phyloP scores from a whole-genome alignment of 2,888 invertebrate species.

The Rhingia rostrata region DNA sequence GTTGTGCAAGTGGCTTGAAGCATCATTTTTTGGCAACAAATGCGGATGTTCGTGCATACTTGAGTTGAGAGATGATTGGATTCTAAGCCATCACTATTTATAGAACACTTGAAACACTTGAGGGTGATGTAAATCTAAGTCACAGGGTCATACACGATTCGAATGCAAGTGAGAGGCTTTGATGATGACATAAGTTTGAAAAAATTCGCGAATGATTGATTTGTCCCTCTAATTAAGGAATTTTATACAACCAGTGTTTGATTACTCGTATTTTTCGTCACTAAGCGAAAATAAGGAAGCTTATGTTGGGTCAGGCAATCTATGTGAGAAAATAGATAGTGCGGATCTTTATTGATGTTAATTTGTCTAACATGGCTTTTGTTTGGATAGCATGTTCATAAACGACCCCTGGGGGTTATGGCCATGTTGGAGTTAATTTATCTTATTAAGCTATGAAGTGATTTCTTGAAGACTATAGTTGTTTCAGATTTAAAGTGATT shows the following conservation, averaged over 20 bases:
- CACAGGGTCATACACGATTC: background rate
- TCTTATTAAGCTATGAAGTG: background rate
- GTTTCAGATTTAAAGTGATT: background rate
- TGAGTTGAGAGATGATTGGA: background rate
- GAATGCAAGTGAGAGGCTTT: background rate
- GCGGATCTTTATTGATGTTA: too few species aligned
- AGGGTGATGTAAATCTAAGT: background rate
- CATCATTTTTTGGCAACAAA: background rate
- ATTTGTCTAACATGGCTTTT: too few species aligned
- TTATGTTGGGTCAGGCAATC: too few species aligned
- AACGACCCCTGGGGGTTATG: background rate
- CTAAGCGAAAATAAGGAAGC: background rate
- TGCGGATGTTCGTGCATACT: slow-evolving; percentile 11
- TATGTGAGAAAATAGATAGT: too few species aligned
- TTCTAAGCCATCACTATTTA: slow-evolving; percentile 11
- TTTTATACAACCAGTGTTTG: background rate
- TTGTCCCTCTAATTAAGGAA: background rate
- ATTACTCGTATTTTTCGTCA: background rate
- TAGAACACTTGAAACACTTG: background rate
- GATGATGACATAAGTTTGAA: background rate
- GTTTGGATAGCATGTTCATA: too few species aligned
- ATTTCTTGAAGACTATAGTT: background rate
- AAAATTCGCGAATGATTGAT: background rate
- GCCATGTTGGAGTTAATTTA: background rate
- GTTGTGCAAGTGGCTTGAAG: background rate